Conservation (phyloP, 1,140 invertebrate species). For the Drosophila mauritiana region DNA sequence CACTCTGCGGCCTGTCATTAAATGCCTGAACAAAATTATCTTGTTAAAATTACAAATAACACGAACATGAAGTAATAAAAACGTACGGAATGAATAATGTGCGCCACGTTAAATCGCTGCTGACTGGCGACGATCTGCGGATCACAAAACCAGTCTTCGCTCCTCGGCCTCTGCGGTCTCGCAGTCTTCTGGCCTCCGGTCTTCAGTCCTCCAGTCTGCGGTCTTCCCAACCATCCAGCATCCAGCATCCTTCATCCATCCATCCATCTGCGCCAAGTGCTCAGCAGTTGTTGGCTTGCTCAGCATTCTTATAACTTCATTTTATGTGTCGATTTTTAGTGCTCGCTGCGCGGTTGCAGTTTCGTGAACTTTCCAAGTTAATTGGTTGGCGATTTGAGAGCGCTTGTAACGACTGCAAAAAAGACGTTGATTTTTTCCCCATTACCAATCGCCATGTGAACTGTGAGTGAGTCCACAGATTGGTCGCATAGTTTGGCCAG, state of each 20-base stretch:
- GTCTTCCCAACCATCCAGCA: constrained; percentile 2
- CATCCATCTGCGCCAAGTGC: constrained; percentile 34
- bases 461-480: constrained; percentile 38
- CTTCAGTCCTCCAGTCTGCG: background rate
- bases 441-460: constrained; percentile 37
- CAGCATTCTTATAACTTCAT: constrained; percentile 78
- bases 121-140: constrained; percentile 35
- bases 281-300: background rate
- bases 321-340: constrained; percentile 82
- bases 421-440: constrained; percentile 27
- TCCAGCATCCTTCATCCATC: constrained; percentile 20
- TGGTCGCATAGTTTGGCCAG: constrained; percentile 28
- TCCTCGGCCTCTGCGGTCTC: background rate
- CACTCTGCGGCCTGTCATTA: constrained; percentile 69
- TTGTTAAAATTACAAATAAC: constrained; percentile 85
- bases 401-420: constrained; percentile 56
- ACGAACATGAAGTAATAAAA: constrained; percentile 84
- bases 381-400: constrained; percentile 73
- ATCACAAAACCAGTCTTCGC: constrained; percentile 45
- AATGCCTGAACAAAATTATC: constrained; percentile 84
- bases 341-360: constrained; percentile 77
- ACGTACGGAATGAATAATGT: constrained; percentile 82
- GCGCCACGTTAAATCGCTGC: constrained; percentile 78
- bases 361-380: constrained; percentile 79
- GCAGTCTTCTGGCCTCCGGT: background rate